A percentile compares a stretch with the other conserved stretches of the same genome.
Conservation (phyloP, 1,140 invertebrate genomes). For the Philotrypesis tridentata region DNA sequence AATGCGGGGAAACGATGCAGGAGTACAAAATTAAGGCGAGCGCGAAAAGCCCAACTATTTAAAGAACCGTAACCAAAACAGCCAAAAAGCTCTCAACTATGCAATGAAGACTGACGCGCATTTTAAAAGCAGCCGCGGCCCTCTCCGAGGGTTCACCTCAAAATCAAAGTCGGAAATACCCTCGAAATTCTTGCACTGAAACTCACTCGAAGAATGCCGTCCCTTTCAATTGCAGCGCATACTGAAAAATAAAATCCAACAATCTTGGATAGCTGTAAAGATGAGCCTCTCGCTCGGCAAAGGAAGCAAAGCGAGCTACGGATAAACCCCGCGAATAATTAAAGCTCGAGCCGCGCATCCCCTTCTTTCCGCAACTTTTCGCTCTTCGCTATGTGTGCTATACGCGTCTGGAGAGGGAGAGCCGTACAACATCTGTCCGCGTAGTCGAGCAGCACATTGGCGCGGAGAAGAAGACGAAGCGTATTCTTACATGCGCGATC, state of each 20-base stretch:
- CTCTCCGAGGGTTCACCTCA: too few relatives aligned
- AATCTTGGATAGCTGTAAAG: not conserved
- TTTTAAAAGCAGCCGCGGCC: too few relatives aligned
- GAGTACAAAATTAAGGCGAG: too few relatives aligned
- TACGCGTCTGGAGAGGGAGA: too few relatives aligned
- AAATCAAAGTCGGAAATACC: too few relatives aligned
- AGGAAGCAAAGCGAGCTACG: not conserved
- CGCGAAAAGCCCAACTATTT: too few relatives aligned
- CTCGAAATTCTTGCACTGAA: too few relatives aligned
- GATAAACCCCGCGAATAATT: conserved; percentile 15
- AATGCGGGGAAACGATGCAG: too few relatives aligned
- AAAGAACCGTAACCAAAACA: too few relatives aligned
- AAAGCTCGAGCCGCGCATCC: conserved; percentile 2
- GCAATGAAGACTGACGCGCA: too few relatives aligned
- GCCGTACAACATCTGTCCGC: not conserved
- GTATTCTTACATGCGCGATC: not conserved
- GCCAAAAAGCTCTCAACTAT: too few relatives aligned
- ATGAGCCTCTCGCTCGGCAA: not conserved
- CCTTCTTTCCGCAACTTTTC: not conserved
- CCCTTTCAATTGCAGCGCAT: not conserved
- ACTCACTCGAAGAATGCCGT: not conserved
- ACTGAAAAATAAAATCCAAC: not conserved
- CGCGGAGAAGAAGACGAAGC: too few relatives aligned
- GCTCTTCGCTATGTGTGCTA: not conserved
- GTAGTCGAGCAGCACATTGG: not conserved